These are phyloP conservation scores for Leptinotarsa undecemlineata DNA, from an alignment of 1,140 invertebrate genomes.

Conservation along the genomic window DNA sequence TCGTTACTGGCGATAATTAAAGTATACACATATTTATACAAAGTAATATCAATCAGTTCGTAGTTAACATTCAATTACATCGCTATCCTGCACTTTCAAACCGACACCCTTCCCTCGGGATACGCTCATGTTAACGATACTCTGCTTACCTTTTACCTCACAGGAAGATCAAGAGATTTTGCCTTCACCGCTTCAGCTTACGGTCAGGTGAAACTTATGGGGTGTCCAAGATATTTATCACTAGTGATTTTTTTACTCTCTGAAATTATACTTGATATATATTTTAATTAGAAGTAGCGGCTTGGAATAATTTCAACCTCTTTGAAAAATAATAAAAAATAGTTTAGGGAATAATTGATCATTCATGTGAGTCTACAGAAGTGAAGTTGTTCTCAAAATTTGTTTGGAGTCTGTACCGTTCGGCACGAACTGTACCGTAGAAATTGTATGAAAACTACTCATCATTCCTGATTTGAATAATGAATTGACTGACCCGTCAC, in stretches of 20 bases:
- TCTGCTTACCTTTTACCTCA: constrained; percentile 12
- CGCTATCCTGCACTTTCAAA: not conserved
- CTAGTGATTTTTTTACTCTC: constrained; percentile 4
- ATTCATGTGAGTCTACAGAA: no score
- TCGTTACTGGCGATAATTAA: no score
- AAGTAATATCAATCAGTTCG: no score
- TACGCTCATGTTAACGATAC: not conserved
- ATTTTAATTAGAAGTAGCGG: constrained; percentile 6
- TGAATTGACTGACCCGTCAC: no score
- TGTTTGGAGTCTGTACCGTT: no score
- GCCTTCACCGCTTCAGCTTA: not conserved
- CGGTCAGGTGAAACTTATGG: constrained; percentile 1
- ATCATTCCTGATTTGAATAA: no score
- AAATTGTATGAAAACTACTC: no score
- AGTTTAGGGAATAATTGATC: no score
- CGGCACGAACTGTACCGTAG: no score
- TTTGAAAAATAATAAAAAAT: not conserved
- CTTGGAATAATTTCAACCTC: not conserved
- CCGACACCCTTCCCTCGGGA: not conserved
- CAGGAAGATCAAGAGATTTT: constrained; percentile 8
- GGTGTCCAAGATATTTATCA: constrained; percentile 13
- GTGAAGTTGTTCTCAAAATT: no score
- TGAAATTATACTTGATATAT: not conserved
- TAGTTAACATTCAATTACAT: no score
- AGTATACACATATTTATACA: no score